A percentile compares a stretch with the other conserved stretches of the same genome.
Evolutionary conservation across 2,797 vertebrate genomes (phyloP).

Genomic region (Paratrypauchen microcephalus): DNA sequence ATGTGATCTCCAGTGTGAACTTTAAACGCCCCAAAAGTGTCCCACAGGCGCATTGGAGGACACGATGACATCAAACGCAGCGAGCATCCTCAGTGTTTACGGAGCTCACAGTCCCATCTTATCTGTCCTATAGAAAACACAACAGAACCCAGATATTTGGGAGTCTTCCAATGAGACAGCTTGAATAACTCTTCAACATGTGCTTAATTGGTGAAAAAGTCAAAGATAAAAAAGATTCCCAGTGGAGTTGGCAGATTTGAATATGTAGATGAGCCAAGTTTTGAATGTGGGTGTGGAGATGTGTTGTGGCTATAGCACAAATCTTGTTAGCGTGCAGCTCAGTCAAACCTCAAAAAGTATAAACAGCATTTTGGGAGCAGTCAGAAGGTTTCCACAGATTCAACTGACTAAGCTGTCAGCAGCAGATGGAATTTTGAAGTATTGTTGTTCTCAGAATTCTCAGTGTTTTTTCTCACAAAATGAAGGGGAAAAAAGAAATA

Average conservation of each 20-base stretch:
- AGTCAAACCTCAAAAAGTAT: slow-evolving; percentile 7
- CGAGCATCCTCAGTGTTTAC: too few species aligned
- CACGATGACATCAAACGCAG: too few species aligned
- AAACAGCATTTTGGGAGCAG: slow-evolving; percentile 27
- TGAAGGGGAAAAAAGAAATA: slow-evolving; percentile 19
- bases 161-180: slow-evolving; percentile 18
- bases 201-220: slow-evolving; percentile 9
- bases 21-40: too few species aligned
- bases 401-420: slow-evolving; percentile 22
- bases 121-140: too few species aligned
- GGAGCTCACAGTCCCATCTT: too few species aligned
- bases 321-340: slow-evolving; percentile 19
- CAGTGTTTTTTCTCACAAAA: not conserved
- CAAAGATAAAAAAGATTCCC: slow-evolving; percentile 8
- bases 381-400: slow-evolving; percentile 22
- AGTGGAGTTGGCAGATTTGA: not conserved
- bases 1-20: too few species aligned
- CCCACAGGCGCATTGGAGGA: too few species aligned
- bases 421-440: slow-evolving; percentile 34
- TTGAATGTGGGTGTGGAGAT: slow-evolving; percentile 6
- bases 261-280: slow-evolving; percentile 7
- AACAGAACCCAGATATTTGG: slow-evolving; percentile 11
- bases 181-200: slow-evolving; percentile 20
- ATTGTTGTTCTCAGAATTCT: slow-evolving; percentile 1
- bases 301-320: slow-evolving; percentile 11